These are phyloP conservation scores for Standfussiana lucernea DNA, from an alignment of 2,888 invertebrate species.

Conservation along the genomic window DNA sequence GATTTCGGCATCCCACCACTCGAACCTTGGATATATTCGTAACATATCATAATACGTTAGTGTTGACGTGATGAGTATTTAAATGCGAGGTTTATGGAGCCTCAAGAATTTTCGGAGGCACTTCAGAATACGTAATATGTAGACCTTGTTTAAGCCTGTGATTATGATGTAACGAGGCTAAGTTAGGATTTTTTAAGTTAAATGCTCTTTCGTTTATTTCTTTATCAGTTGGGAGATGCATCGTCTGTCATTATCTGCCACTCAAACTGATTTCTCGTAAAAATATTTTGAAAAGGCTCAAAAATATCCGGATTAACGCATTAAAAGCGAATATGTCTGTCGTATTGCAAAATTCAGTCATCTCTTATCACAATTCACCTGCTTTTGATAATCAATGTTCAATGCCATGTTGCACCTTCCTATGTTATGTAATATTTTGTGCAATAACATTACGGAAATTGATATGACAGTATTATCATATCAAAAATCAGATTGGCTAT, in stretches of 20 bases:
- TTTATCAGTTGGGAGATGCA: slow-evolving; percentile 15
- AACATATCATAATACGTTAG: slow-evolving; percentile 81
- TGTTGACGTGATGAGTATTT: slow-evolving; percentile 75
- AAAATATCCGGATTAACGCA: neutral
- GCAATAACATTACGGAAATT: slow-evolving; percentile 22
- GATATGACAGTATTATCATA: slow-evolving; percentile 23
- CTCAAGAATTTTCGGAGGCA: slow-evolving; percentile 45
- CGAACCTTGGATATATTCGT: slow-evolving; percentile 77
- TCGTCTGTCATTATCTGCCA: slow-evolving; percentile 19
- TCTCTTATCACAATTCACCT: slow-evolving; percentile 39
- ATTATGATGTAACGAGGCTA: slow-evolving; percentile 13
- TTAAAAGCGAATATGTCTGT: neutral
- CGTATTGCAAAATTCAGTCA: slow-evolving; percentile 23
- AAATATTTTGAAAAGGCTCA: neutral
- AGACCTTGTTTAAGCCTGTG: slow-evolving; percentile 18
- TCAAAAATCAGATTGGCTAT: slow-evolving; percentile 19
- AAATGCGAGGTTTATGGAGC: slow-evolving; percentile 59
- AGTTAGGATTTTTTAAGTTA: slow-evolving; percentile 6
- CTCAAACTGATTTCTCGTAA: neutral
- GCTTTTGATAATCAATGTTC: slow-evolving; percentile 36
- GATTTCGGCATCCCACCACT: slow-evolving; percentile 82
- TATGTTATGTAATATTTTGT: slow-evolving; percentile 26
- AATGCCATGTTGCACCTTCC: slow-evolving; percentile 41
- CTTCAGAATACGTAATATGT: slow-evolving; percentile 52
- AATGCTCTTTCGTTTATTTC: neutral